phyloP scores from a whole-genome alignment of 2,113 vertebrate genomes.

The Prunella himalayana region DNA sequence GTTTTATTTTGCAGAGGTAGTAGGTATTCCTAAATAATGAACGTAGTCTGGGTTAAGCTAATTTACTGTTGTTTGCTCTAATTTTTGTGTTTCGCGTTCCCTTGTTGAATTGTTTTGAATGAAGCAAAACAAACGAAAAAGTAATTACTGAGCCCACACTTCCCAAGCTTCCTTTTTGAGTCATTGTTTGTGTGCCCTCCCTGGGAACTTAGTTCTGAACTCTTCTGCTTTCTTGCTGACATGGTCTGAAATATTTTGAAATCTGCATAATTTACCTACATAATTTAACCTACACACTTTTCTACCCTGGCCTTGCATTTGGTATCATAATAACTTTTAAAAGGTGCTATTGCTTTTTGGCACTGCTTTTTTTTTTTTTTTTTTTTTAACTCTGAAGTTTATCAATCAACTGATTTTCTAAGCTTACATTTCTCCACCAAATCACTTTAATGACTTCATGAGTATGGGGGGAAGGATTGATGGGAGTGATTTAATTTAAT shows the following conservation, averaged over 20 bases:
- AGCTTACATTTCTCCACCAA: not conserved
- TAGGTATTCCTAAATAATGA: not conserved
- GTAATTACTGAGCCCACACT: not conserved
- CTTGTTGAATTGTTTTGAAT: not conserved
- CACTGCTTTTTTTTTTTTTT: not conserved
- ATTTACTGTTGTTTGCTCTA: not conserved
- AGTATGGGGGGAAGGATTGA: not conserved
- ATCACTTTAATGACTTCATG: not conserved
- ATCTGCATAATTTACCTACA: not conserved
- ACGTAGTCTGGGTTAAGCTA: not conserved
- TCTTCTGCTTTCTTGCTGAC: not conserved
- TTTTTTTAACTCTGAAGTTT: not conserved
- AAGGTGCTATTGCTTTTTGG: not conserved
- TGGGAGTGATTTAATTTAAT: not conserved
- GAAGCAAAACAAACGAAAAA: not conserved
- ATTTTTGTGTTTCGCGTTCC: not conserved
- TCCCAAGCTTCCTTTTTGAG: slow-evolving; percentile 23
- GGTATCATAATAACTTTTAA: not conserved
- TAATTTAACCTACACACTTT: not conserved
- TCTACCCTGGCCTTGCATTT: not conserved
- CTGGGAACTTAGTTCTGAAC: slow-evolving; percentile 4
- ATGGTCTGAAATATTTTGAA: not conserved
- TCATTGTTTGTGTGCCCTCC: not conserved
- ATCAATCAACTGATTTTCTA: not conserved
- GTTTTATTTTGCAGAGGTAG: not conserved